Base-by-base conservation (phyloP, 2,888 invertebrate species). In the Criorhina ranunculi region DNA sequence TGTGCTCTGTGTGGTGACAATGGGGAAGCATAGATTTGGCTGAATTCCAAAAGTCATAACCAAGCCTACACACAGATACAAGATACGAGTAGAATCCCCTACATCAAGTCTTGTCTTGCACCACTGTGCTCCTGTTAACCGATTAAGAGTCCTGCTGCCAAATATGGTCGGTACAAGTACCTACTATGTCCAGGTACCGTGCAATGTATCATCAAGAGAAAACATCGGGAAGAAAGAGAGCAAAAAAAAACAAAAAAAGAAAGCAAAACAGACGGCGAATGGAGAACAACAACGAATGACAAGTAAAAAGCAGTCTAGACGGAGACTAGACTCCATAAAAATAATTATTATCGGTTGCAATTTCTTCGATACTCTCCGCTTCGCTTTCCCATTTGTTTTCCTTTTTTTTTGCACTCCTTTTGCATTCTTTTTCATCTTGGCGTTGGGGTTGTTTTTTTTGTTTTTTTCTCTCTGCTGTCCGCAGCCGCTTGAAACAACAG, bases 271-370 rank as follows among this genome's bases (percentile, higher is more conserved):
- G 19, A 44, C 35, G 55, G n/a, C 40, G 40, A 60, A 77, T 46
- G 62, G 57, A 51, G 49, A 44, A 72, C 77, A 80, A 85, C 88
- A 86, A 37, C 87, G 85, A 81, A 87, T 88, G 86, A 87, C 89
- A 87, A 82, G 86, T 87, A 88, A 89, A 90, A 90, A 91, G 90
- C 88, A 88, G 91, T 91, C 91, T 91, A 91, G 91, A 91, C 91
- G 89, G 88, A 90, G 91, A 91, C 91, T 91, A 91, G 91, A 91
- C 91, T 91, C 90, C 90, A 91, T 91, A 91, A 91, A 91, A 91
- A 91, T 91, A 91, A 91, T 91, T 91, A 91, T 91, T 91, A 91
- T 91, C 91, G 91, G 91, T 88, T 91, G 91, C 91, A 91, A 91
- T 91, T 91, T 90, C 91, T 91, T 89, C 88, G 85, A 80, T 90